phyloP scores from a whole-genome alignment of 2,797 vertebrate genomes.

The Odontamblyopus rebecca region DNA sequence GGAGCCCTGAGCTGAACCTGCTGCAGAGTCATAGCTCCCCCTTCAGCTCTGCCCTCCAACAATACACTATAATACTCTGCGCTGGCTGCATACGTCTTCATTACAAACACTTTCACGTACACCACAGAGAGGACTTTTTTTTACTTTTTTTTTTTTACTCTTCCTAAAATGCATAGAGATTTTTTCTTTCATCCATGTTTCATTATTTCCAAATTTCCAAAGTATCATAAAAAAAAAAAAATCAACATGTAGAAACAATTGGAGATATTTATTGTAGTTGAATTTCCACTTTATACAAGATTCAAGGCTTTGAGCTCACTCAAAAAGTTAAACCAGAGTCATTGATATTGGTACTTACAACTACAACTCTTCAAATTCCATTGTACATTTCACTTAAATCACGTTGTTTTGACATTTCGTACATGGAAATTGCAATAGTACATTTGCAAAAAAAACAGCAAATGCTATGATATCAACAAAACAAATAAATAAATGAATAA shows the following conservation, averaged over 20 bases:
- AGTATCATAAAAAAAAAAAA: too few species aligned
- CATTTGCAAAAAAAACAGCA: not conserved
- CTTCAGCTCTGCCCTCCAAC: slow-evolving; percentile 76
- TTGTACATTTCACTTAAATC: too few species aligned
- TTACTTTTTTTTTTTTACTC: slow-evolving; percentile 20
- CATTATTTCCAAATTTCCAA: too few species aligned
- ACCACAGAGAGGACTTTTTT: slow-evolving; percentile 5
- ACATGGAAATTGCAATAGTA: too few species aligned
- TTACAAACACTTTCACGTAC: slow-evolving; percentile 51
- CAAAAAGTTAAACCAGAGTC: not conserved
- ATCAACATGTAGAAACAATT: too few species aligned
- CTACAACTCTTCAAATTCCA: not conserved
- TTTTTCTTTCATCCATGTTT: not conserved
- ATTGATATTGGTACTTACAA: not conserved
- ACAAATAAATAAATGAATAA: not conserved
- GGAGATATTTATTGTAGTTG: too few species aligned
- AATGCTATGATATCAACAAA: not conserved
- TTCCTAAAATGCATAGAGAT: not conserved
- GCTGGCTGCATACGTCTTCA: slow-evolving; percentile 63
- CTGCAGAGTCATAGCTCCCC: slow-evolving; percentile 93
- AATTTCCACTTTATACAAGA: too few species aligned
- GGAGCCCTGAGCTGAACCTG: slow-evolving; percentile 65
- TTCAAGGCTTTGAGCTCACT: too few species aligned
- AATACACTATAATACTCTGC: slow-evolving; percentile 35
- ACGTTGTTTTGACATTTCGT: too few species aligned